Percentiles rank a stretch among this genome's conserved stretches.
phyloP scores from a whole-genome alignment of 1,140 invertebrate genomes.

The Euwallacea fornicatus region DNA sequence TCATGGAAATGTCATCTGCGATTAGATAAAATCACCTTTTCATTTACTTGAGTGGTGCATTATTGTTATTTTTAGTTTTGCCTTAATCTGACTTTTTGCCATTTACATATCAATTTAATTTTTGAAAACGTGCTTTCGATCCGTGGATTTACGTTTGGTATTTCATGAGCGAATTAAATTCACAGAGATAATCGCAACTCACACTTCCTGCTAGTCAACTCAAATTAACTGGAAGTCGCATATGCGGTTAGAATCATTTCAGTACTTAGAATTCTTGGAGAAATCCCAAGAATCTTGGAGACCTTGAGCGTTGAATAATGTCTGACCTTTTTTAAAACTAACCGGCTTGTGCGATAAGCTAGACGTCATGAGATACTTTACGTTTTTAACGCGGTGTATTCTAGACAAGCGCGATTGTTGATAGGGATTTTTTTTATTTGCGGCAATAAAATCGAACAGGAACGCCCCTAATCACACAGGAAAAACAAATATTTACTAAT shows the following conservation, averaged over 20 bases:
- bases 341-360: constrained; percentile 30
- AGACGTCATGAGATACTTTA: constrained; percentile 24
- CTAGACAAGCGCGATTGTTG: constrained; percentile 9
- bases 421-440: constrained; percentile 13
- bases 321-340: constrained; percentile 29
- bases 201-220: too few species aligned
- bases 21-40: too few species aligned
- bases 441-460: constrained; percentile 14
- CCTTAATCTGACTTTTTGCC: too few species aligned
- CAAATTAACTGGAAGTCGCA: not conserved
- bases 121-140: too few species aligned
- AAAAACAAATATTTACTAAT: constrained; percentile 28
- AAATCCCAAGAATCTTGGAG: constrained; percentile 32
- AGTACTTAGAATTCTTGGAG: constrained; percentile 26
- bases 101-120: too few species aligned
- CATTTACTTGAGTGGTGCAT: too few species aligned
- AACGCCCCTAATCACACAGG: constrained; percentile 9
- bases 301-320: constrained; percentile 31
- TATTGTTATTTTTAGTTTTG: too few species aligned
- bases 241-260: not conserved
- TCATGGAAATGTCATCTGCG: too few species aligned
- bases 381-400: constrained; percentile 15
- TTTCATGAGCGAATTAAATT: too few species aligned
- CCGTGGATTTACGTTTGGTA: too few species aligned
- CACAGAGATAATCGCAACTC: too few species aligned